These are phyloP conservation scores for Agonopterix alstromeriana DNA, from an alignment of 2,888 invertebrate species.

Conservation along the genomic window DNA sequence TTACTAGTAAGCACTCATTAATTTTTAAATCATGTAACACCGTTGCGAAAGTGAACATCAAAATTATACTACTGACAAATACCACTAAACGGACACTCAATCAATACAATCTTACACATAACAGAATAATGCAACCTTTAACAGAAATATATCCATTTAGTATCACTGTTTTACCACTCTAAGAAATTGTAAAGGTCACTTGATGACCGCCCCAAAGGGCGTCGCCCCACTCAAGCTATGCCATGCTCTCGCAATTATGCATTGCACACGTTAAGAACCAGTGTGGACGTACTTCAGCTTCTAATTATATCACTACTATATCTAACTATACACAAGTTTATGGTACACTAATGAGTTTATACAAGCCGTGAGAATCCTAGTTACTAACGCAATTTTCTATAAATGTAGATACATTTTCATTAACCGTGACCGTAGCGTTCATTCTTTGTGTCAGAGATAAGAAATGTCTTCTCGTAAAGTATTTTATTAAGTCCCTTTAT, in stretches of 20 bases:
- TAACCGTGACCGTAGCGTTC: not conserved
- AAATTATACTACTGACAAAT: no score
- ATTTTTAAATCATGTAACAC: no score
- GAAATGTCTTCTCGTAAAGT: not conserved
- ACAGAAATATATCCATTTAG: no score
- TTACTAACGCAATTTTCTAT: slow-evolving; percentile 6
- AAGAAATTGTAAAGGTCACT: slow-evolving; percentile 55
- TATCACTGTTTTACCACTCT: not conserved
- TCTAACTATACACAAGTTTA: not conserved
- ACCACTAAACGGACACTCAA: no score
- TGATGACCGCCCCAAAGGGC: slow-evolving; percentile 50
- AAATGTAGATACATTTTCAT: not conserved
- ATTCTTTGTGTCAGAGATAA: not conserved
- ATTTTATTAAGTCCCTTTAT: not conserved
- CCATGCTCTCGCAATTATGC: slow-evolving; percentile 18
- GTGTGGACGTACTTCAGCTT: not conserved
- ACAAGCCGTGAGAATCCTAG: slow-evolving; percentile 8
- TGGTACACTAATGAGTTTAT: no score
- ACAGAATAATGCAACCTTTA: no score
- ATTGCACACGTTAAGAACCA: not conserved
- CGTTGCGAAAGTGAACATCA: no score
- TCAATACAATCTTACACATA: no score
- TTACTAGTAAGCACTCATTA: no score
- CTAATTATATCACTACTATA: not conserved
- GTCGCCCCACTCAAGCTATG: slow-evolving; percentile 38